Evolutionary conservation across 1,140 invertebrate genomes (phyloP), one percentile per base, ranked within the genome.

Genomic region (Hycleus phaleratus): DNA sequence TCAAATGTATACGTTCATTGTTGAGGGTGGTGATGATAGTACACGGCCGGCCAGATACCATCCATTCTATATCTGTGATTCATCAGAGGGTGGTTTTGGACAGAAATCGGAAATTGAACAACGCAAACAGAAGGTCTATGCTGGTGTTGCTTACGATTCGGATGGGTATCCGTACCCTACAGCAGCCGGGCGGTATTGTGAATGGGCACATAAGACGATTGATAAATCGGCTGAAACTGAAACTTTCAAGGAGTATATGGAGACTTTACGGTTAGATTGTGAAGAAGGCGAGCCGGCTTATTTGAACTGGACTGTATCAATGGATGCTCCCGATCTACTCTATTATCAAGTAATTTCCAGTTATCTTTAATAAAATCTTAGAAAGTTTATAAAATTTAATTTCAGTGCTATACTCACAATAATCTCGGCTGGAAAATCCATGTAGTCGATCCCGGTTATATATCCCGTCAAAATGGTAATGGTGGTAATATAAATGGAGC

Each of bases 351-450:
- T 95, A 75, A 71, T 50, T 24, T 4, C 18, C 18, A 18, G 1
- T 18, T 18, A 18, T 18, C 18, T 18, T 18, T 18, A 18, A 18
- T 18, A 18, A 18, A 18, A 18, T 18, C 18, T 18, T 18, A 18
- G 18, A 18, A 18, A 18, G 18, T 18, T 18, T 18, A 18, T 18
- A 18, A 18, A 18, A 18, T 18, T 18, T 18, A 18, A 18, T 60
- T 78, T 3, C 77, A 97, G 92, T 95, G 93, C 75, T 96, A 91
- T 74, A 86, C 85, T 4, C 91, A 95, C 74, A 90, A 85, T 54
- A 90, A 93, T 73, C 80, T 97, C 45, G 94, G 94, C 6, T 95
- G 91, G 90, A 95, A 93, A 73, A 95, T 97, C 59, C 81, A 91
- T 68, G 90, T 97, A 0, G 83, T 93, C 0, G 83, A 95, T 65